These are phyloP conservation scores for Frankliniella fusca DNA, from an alignment of 2,888 invertebrate genomes.

Conservation along the genomic window DNA sequence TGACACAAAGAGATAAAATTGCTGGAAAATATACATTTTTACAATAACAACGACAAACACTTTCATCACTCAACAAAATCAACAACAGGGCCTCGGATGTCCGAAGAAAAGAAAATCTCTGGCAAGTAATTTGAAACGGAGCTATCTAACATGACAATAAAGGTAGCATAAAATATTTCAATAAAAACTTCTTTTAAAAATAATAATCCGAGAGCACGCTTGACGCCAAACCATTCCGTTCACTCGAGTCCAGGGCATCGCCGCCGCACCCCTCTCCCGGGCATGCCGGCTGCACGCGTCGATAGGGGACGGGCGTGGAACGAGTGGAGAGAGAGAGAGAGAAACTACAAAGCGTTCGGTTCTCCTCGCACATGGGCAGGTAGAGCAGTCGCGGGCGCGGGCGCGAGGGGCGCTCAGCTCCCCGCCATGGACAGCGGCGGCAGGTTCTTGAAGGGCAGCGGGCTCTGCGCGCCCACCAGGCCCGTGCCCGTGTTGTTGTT, in stretches of 20 bases:
- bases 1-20: neutral
- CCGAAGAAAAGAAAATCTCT: neutral
- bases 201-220: neutral
- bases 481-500: constrained; percentile 19
- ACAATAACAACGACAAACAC: neutral
- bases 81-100: neutral
- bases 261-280: neutral
- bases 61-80: neutral
- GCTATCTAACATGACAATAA: neutral
- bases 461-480: neutral
- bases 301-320: neutral
- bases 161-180: constrained; percentile 14
- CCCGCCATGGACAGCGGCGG: constrained; percentile 13
- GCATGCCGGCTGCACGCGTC: neutral
- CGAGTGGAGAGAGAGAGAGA: too few species aligned
- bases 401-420: neutral
- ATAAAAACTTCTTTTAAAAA: neutral
- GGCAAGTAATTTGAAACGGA: constrained; percentile 9
- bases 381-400: neutral
- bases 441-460: constrained; percentile 20
- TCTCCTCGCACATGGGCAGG: neutral
- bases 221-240: neutral
- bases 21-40: neutral
- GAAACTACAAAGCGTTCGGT: neutral
- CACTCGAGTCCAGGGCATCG: neutral